phyloP scores from a whole-genome alignment of 2,888 invertebrate species.

The Noctua janthina region DNA sequence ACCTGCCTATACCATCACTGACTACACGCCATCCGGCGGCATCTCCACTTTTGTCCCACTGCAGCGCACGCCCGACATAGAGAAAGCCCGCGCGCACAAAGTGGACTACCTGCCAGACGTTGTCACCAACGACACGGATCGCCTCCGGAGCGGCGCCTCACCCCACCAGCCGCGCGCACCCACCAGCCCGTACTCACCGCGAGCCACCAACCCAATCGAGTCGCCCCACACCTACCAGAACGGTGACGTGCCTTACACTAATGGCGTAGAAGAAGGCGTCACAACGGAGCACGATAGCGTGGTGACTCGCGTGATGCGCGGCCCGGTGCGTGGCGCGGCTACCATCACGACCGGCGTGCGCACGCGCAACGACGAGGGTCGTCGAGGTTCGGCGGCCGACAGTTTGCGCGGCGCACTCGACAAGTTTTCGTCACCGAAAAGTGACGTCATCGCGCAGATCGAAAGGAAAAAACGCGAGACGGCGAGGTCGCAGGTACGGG shows the following conservation, averaged over 20 bases:
- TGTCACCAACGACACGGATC: constrained; percentile 83
- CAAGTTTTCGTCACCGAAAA: constrained; percentile 83
- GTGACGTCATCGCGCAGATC: constrained; percentile 77
- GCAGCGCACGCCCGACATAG: constrained; percentile 88
- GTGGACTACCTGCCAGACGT: constrained; percentile 88
- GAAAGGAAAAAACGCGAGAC: constrained; percentile 76
- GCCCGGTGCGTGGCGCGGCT: constrained; percentile 93
- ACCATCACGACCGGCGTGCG: constrained; percentile 91
- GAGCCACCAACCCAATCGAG: constrained; percentile 56
- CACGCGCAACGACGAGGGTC: constrained; percentile 86
- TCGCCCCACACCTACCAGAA: constrained; percentile 71
- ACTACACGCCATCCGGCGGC: constrained; percentile 85
- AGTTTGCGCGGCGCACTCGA: constrained; percentile 90
- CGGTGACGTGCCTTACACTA: constrained; percentile 69
- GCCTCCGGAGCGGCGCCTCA: constrained; percentile 66
- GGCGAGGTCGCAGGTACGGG: constrained; percentile 80
- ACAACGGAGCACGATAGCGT: constrained; percentile 92
- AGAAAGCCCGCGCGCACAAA: constrained; percentile 86
- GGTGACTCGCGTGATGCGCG: constrained; percentile 93
- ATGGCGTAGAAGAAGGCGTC: constrained; percentile 79
- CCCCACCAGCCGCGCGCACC: constrained; percentile 64
- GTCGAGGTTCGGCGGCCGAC: constrained; percentile 77
- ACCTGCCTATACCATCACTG: constrained; percentile 86
- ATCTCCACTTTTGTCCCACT: constrained; percentile 86
- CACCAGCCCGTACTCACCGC: constrained; percentile 70